Evolutionary conservation across 30 jellyfish, hydroid and myxozoan genomes (phyloP).

Genomic region (Sanderia malayensis): DNA sequence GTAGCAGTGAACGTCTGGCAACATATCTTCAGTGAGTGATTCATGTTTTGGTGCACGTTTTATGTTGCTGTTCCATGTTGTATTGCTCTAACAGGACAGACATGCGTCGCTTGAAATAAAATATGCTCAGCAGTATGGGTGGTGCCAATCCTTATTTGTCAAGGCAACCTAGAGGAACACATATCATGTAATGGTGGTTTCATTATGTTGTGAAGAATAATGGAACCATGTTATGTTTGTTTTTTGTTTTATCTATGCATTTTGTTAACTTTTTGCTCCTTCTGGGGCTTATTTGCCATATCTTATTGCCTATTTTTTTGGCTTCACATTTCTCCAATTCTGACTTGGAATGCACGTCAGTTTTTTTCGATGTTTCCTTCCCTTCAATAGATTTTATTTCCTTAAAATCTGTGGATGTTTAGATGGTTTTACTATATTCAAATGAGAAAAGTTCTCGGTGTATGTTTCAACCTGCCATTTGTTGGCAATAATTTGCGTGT

Average conservation of each 20-base stretch:
- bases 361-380: neutral
- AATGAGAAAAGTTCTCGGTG: too few relatives aligned
- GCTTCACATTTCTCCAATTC: too few relatives aligned
- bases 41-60: neutral
- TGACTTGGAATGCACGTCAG: too few relatives aligned
- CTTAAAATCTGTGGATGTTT: too few relatives aligned
- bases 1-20: conserved; percentile 31
- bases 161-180: neutral
- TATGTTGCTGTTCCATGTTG: neutral
- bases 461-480: too few relatives aligned
- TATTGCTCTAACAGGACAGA: neutral
- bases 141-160: neutral
- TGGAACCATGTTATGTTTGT: too few relatives aligned
- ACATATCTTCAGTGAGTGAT: conserved; percentile 12
- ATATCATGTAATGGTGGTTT: neutral
- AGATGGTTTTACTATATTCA: too few relatives aligned
- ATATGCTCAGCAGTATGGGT: neutral
- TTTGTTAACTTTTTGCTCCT: too few relatives aligned
- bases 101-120: neutral
- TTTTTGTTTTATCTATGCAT: too few relatives aligned
- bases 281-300: too few relatives aligned
- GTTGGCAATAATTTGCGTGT: too few relatives aligned
- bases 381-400: neutral
- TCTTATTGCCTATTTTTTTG: too few relatives aligned
- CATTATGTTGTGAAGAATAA: neutral